These are phyloP conservation scores for Clarias laeviceps DNA, from an alignment of 2,797 vertebrate genomes.

Conservation along the genomic window DNA sequence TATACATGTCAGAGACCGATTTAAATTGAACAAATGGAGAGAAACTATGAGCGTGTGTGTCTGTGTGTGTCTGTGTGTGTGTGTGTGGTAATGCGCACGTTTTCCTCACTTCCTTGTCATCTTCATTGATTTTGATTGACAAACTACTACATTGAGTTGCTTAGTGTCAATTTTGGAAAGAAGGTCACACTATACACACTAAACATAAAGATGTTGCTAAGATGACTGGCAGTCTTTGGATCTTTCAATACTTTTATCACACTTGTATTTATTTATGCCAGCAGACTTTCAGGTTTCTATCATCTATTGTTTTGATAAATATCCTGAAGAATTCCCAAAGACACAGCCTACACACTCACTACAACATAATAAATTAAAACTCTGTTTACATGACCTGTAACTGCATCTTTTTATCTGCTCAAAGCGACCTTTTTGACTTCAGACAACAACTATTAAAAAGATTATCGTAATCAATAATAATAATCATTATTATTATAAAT, in stretches of 20 bases:
- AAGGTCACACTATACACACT: background rate
- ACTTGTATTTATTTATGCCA: background rate
- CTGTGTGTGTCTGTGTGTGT: background rate
- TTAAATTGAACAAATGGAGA: background rate
- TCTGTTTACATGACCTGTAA: background rate
- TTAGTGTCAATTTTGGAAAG: background rate
- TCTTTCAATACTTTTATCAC: background rate
- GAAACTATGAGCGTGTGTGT: background rate
- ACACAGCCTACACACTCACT: background rate
- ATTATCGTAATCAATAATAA: too few relatives aligned
- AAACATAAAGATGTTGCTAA: background rate
- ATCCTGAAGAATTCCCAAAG: background rate
- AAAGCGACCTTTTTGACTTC: background rate
- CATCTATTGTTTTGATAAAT: background rate
- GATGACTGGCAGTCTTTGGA: background rate
- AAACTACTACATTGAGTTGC: background rate
- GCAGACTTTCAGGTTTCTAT: background rate
- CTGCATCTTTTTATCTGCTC: background rate
- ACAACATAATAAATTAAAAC: background rate
- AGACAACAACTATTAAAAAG: background rate
- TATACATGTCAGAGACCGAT: conserved; percentile 66
- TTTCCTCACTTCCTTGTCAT: background rate
- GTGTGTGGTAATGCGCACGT: background rate
- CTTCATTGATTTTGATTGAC: background rate
- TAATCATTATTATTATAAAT: too few relatives aligned